These are phyloP conservation scores for Galaxias olidus DNA, from an alignment of 2,797 vertebrate species.

Conservation along the genomic window DNA sequence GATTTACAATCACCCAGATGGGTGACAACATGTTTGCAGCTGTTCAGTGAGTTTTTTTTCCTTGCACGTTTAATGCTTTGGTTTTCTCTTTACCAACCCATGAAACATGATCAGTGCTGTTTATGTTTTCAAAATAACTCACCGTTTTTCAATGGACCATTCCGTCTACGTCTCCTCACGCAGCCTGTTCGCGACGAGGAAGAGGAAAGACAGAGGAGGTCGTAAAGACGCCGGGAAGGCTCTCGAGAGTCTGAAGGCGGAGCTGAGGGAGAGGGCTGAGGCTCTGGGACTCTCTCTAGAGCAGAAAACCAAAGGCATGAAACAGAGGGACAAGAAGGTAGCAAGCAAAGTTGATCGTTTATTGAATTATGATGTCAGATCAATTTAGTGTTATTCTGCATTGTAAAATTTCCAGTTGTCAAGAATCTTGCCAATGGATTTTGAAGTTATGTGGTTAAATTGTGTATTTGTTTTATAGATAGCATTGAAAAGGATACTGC, in stretches of 20 bases:
- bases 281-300: conserved; percentile 84
- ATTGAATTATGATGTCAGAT: too few species aligned
- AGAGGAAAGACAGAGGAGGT: conserved; percentile 78
- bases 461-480: too few species aligned
- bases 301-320: conserved; percentile 88
- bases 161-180: not conserved
- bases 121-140: not conserved
- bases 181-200: conserved; percentile 85
- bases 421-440: too few species aligned
- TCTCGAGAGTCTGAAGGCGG: conserved; percentile 80
- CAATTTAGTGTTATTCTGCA: too few species aligned
- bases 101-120: too few species aligned
- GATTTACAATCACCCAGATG: conserved; percentile 83
- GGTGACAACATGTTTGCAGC: conserved; percentile 95
- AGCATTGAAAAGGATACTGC: too few species aligned
- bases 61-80: not conserved
- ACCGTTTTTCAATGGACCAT: not conserved
- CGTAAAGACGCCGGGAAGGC: conserved; percentile 67
- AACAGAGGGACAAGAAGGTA: conserved; percentile 92
- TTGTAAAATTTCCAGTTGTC: too few species aligned
- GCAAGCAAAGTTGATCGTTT: not conserved
- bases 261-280: conserved; percentile 80
- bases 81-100: too few species aligned
- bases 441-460: too few species aligned
- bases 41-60: conserved; percentile 81